These are phyloP conservation scores for Rachycentron canadum DNA, from an alignment of 2,797 vertebrate species.

Conservation along the genomic window DNA sequence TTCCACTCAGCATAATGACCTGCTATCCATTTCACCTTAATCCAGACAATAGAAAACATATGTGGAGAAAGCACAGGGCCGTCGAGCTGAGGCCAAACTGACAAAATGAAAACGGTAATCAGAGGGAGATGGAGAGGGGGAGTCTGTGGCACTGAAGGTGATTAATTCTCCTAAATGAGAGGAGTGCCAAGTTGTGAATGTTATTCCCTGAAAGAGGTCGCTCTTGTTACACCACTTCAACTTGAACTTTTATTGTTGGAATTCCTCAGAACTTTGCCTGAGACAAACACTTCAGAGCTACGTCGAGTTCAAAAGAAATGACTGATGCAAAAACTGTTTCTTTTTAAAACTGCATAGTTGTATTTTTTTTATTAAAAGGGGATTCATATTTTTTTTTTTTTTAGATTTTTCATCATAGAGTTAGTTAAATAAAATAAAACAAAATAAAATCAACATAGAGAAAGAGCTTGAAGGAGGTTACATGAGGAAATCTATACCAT, in stretches of 20 bases:
- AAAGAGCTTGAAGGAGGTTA: too few relatives aligned
- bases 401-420: too few relatives aligned
- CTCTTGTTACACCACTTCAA: conserved; percentile 4
- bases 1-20: conserved; percentile 41
- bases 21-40: conserved; percentile 58
- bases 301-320: neutral
- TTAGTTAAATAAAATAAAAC: too few relatives aligned
- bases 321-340: neutral
- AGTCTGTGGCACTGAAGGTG: conserved; percentile 22
- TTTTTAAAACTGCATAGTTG: neutral
- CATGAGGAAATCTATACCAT: too few relatives aligned
- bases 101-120: conserved; percentile 50
- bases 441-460: too few relatives aligned
- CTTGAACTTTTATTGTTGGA: neutral
- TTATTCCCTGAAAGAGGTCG: conserved; percentile 46
- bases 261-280: conserved; percentile 11
- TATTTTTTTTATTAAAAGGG: neutral
- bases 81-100: conserved; percentile 43
- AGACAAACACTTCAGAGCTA: neutral
- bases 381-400: neutral
- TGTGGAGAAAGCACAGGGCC: conserved; percentile 3
- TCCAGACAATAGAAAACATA: conserved; percentile 54
- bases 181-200: conserved; percentile 31
- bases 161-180: conserved; percentile 54
- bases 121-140: neutral